Conservation (phyloP, 2,113 vertebrate genomes). For the Carassius carassius region DNA sequence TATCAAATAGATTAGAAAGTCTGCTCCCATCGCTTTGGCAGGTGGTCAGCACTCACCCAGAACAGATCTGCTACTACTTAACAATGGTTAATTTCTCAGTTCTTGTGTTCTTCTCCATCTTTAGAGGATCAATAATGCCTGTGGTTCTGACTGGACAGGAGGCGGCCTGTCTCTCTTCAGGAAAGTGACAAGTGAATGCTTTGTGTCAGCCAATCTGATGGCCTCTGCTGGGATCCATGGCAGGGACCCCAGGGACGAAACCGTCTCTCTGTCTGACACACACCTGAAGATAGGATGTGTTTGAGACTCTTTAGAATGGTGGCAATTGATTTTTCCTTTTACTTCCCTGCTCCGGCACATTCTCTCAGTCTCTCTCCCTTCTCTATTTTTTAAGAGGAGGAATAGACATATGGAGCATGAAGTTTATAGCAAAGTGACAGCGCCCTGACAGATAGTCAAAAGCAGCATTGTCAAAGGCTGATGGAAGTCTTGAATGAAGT, state of each 20-base stretch:
- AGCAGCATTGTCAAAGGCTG: slow-evolving; percentile 67
- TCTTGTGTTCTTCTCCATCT: slow-evolving; percentile 24
- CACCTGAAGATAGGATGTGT: slow-evolving; percentile 67
- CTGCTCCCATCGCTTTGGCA: neutral
- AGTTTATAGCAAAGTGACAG: slow-evolving; percentile 71
- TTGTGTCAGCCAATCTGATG: slow-evolving; percentile 66
- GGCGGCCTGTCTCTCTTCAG: slow-evolving; percentile 67
- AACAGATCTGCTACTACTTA: neutral
- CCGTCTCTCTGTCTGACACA: slow-evolving; percentile 65
- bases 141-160: slow-evolving; percentile 66
- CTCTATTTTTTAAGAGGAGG: slow-evolving; percentile 69
- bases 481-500: slow-evolving; percentile 71
- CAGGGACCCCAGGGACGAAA: slow-evolving; percentile 60
- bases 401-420: slow-evolving; percentile 71
- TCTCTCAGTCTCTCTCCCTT: slow-evolving; percentile 57
- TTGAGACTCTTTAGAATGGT: slow-evolving; percentile 35
- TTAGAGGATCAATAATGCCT: slow-evolving; percentile 67
- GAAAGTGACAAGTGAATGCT: slow-evolving; percentile 70
- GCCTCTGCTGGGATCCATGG: slow-evolving; percentile 65
- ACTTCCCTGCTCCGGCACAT: slow-evolving; percentile 2
- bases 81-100: neutral
- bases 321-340: slow-evolving; percentile 71
- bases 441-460: slow-evolving; percentile 72
- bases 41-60: neutral
- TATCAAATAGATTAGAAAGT: neutral